Conservation (phyloP, 2,113 vertebrate genomes). For the Epinephelus cyanopodus region DNA sequence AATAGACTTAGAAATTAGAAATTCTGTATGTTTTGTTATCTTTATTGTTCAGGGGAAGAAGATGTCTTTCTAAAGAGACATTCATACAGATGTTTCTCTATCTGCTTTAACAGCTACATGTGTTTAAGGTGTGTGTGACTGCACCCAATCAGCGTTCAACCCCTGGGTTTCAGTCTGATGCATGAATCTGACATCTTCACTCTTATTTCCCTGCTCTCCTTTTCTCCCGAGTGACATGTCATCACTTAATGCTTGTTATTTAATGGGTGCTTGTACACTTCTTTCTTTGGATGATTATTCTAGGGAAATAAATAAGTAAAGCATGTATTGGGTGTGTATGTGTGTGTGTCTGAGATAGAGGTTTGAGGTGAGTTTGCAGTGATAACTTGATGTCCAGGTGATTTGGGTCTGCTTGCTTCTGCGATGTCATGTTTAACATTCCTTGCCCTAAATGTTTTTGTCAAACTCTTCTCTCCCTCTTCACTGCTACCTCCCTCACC, state of each 20-base stretch:
- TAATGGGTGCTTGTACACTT: conserved; percentile 44
- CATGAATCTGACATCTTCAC: conserved; percentile 68
- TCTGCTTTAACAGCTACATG: background rate
- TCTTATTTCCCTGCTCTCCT: conserved; percentile 29
- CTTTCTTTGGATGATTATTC: conserved; percentile 47
- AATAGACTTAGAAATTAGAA: conserved; percentile 12
- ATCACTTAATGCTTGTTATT: conserved; percentile 40
- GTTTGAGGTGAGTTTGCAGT: conserved; percentile 65
- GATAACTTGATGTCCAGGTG: conserved; percentile 51
- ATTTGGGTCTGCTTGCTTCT: conserved; percentile 57
- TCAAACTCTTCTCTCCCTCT: conserved; percentile 29
- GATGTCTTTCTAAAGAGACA: background rate
- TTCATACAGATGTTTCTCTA: background rate
- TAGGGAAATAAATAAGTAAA: conserved; percentile 19
- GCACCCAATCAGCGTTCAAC: conserved; percentile 23
- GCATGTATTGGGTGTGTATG: conserved; percentile 59
- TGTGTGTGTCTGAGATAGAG: conserved; percentile 39
- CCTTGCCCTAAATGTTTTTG: conserved; percentile 40
- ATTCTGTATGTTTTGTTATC: background rate
- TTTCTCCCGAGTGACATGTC: conserved; percentile 45
- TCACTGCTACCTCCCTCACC: conserved; percentile 19
- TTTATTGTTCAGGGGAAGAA: background rate
- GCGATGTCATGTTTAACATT: conserved; percentile 25
- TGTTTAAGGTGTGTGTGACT: conserved; percentile 41
- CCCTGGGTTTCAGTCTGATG: conserved; percentile 58